Evolutionary conservation across 2,888 invertebrate species (phyloP), one percentile per base, ranked within the genome.

Genomic region (Eretmocerus hayati): DNA sequence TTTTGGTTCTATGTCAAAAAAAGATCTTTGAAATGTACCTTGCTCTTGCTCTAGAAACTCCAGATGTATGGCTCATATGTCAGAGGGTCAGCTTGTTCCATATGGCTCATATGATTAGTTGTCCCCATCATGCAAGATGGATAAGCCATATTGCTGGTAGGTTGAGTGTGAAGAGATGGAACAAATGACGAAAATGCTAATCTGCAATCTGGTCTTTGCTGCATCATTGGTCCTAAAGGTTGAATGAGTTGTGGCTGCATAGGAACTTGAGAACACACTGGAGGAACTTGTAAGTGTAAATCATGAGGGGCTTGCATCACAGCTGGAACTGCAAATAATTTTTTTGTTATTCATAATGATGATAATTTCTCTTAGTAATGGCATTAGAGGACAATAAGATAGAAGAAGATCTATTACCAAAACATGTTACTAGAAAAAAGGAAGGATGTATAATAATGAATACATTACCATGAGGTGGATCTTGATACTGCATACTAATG

Each of bases 51-150:
- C 58, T 62, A 70, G 53, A 70, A 71, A 46, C 64, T 69, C 71
- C 71, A 71, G 42, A 71, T 70, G 38, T 70, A 71, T 5, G 69
- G 69, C 55, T 71, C 71, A 43, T 69, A 71, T 51, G 69, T 71
- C 42, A 71, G 58, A 9, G 66, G 58, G 50, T 71, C 70, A 9
- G 38, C n/a, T 50, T 69, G 71, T 36, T 71, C 69, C 62, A 70
- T 64, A 30, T 66, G 48, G 62, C 50, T 51, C 16, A 64, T 38
- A 30, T 69, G 66, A 54, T 40, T 58, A 41, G 56, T 65, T 30
- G 47, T 66, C 13, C 59, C 60, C 19, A 69, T 60, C 66, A 70
- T 67, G 46, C 71, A 70, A 9, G 71, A 69, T 2, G 69, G 59
- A 58, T 71, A 71, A 41, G 59, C 56, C 38, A 58, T 55, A 16